Conservation (phyloP, 2,888 invertebrate genomes). For the Camptogramma bilineatum region DNA sequence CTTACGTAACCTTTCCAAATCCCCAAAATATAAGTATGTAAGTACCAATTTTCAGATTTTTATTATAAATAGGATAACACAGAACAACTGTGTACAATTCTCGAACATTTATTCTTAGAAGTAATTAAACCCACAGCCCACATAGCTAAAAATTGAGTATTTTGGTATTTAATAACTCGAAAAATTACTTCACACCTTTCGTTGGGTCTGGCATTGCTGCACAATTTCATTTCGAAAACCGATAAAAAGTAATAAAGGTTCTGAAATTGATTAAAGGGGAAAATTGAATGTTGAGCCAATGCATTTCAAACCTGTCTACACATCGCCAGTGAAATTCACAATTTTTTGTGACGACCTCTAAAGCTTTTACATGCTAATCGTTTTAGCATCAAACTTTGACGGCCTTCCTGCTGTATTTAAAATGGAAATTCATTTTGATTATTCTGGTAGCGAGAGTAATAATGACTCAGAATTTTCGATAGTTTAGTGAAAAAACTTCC, state of each 20-base stretch:
- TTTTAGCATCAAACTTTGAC: slow-evolving; percentile 24
- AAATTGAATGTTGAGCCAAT: slow-evolving; percentile 14
- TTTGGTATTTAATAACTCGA: slow-evolving; percentile 1
- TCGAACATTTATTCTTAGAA: no score
- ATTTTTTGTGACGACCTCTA: slow-evolving; percentile 38
- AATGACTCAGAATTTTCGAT: background rate
- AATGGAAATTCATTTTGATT: background rate
- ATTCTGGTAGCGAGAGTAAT: background rate
- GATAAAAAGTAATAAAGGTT: slow-evolving; percentile 13
- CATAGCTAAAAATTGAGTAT: no score
- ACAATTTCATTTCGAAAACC: slow-evolving; percentile 10
- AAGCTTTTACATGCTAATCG: slow-evolving; percentile 41
- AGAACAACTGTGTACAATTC: no score
- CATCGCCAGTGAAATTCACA: slow-evolving; percentile 36
- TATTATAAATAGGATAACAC: no score
- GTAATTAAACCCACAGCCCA: background rate
- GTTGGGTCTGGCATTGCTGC: background rate
- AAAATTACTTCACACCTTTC: slow-evolving; percentile 6
- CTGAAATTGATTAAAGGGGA: slow-evolving; percentile 10
- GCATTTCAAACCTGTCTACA: slow-evolving; percentile 23
- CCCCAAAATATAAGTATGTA: no score
- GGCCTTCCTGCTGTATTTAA: background rate
- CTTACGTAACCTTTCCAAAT: no score
- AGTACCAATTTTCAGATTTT: no score
- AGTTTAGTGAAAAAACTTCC: background rate